Evolutionary conservation across 2,888 invertebrate genomes (phyloP).

Genomic region (Mystacides longicornis): DNA sequence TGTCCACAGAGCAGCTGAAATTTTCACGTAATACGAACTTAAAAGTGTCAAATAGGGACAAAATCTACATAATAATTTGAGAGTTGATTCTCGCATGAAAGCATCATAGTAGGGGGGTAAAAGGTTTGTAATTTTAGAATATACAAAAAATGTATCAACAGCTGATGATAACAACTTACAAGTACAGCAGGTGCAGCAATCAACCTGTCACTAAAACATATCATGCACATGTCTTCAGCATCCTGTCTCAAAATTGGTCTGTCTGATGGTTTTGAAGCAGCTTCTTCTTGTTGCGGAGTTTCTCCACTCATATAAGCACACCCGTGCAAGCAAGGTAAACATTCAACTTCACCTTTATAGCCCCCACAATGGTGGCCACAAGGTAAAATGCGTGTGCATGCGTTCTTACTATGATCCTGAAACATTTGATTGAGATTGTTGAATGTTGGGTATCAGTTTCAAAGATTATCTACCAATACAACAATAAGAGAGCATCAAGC

Average conservation of each 20-base stretch:
- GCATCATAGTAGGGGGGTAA: no score
- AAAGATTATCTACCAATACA: no score
- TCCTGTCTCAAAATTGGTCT: conserved; percentile 77
- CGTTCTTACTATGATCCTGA: conserved; percentile 70
- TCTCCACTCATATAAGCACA: conserved; percentile 73
- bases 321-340: conserved; percentile 86
- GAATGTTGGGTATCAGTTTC: no score
- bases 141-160: not conserved
- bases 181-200: conserved; percentile 92
- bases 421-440: no score
- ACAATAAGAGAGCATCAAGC: no score
- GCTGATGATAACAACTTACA: conserved; percentile 36
- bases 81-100: no score
- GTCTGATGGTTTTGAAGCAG: conserved; percentile 65
- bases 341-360: conserved; percentile 73
- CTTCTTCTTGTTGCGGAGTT: conserved; percentile 74
- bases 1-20: conserved; percentile 83
- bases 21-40: not conserved
- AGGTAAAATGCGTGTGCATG: conserved; percentile 72
- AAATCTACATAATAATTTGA: no score
- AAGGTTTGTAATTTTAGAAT: no score
- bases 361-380: conserved; percentile 96
- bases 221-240: conserved; percentile 99
- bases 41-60: not conserved
- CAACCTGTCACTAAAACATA: conserved; percentile 95